Evolutionary conservation across 2,888 invertebrate genomes (phyloP).

Genomic region (Apodemia hepburni): DNA sequence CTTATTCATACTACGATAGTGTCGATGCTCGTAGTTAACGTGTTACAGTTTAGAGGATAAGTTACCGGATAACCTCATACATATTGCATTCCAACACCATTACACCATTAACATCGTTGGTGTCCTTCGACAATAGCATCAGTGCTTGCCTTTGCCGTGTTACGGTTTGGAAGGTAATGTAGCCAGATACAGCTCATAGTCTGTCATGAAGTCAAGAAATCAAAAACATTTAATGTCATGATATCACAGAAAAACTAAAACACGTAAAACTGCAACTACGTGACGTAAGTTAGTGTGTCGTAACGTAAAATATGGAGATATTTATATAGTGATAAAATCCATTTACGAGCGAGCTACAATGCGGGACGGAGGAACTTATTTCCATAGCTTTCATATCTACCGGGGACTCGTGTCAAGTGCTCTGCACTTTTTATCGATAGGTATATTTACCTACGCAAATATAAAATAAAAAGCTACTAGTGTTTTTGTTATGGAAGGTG

Average conservation of each 20-base stretch:
- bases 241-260: constrained; percentile 27
- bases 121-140: too few relatives aligned
- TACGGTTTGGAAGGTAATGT: too few relatives aligned
- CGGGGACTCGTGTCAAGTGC: constrained; percentile 40
- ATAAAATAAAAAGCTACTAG: too few relatives aligned
- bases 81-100: too few relatives aligned
- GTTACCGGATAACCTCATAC: too few relatives aligned
- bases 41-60: too few relatives aligned
- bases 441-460: background rate
- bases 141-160: too few relatives aligned
- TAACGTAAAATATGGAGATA: constrained; percentile 55
- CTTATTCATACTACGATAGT: too few relatives aligned
- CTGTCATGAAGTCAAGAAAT: background rate
- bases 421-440: constrained; percentile 24
- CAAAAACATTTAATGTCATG: background rate
- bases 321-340: constrained; percentile 77
- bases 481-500: too few relatives aligned
- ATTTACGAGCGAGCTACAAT: constrained; percentile 68
- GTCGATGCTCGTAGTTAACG: too few relatives aligned
- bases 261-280: constrained; percentile 39
- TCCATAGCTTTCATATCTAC: constrained; percentile 73
- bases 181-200: too few relatives aligned
- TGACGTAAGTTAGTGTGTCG: constrained; percentile 41
- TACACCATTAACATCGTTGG: too few relatives aligned
- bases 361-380: constrained; percentile 73